These are phyloP conservation scores for Anastrepha ludens DNA, from an alignment of 1,140 invertebrate genomes.

Conservation along the genomic window DNA sequence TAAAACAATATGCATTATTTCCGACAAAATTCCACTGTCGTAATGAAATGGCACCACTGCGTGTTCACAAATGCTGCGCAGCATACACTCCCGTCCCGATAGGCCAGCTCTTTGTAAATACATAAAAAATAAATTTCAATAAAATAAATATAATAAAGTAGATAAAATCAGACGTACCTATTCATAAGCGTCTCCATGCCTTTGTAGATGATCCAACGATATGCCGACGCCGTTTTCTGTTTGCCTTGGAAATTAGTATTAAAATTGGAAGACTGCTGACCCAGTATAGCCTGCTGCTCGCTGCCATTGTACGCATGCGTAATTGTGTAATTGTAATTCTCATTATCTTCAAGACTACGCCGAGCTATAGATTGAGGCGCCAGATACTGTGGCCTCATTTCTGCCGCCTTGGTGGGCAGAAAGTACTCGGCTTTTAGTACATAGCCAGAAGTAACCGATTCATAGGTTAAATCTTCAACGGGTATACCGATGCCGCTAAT, in stretches of 20 bases:
- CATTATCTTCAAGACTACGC: not conserved
- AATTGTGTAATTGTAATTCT: not conserved
- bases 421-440: constrained; percentile 72
- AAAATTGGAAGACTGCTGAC: not conserved
- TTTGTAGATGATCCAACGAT: constrained; percentile 71
- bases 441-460: constrained; percentile 72
- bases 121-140: not conserved
- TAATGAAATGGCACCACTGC: constrained; percentile 80
- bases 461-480: constrained; percentile 67
- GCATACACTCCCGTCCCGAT: constrained; percentile 81
- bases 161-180: constrained; percentile 55
- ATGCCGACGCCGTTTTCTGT: constrained; percentile 59
- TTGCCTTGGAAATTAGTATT: constrained; percentile 48
- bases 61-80: constrained; percentile 84
- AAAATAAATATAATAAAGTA: not conserved
- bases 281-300: not conserved
- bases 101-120: constrained; percentile 76
- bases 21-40: constrained; percentile 80
- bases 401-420: constrained; percentile 65
- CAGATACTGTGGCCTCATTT: constrained; percentile 64
- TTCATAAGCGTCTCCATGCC: constrained; percentile 67
- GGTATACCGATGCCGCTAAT: constrained; percentile 72
- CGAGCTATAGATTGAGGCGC: constrained; percentile 64
- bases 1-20: constrained; percentile 82
- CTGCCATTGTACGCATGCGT: not conserved